A percentile compares a stretch with the other conserved stretches of the same genome.
Evolutionary conservation across 2,888 invertebrate species (phyloP).

Genomic region (Luperina testacea): DNA sequence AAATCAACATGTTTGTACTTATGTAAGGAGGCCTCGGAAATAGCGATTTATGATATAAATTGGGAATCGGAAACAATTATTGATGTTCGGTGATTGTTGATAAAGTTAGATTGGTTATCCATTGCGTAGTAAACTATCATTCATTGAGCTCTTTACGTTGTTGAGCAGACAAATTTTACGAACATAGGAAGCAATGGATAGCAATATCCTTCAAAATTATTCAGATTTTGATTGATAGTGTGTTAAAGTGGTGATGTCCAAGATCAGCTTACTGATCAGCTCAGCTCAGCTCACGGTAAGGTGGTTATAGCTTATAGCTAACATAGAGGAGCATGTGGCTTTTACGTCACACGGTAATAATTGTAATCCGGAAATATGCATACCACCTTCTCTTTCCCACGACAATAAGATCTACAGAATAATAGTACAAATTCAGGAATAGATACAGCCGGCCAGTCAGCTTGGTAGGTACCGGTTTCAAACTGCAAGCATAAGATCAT

Average conservation of each 20-base stretch:
- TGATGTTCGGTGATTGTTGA: background rate
- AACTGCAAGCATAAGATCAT: background rate
- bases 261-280: background rate
- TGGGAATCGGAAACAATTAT: background rate
- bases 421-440: background rate
- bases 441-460: background rate
- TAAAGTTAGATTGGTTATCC: background rate
- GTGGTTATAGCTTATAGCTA: background rate
- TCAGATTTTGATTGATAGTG: no score
- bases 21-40: constrained; percentile 41
- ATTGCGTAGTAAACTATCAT: background rate
- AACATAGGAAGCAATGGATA: background rate
- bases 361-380: background rate
- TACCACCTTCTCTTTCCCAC: background rate
- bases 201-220: background rate
- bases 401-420: background rate
- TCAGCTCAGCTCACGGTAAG: no score
- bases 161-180: background rate
- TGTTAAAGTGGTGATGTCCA: no score
- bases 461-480: background rate
- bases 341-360: background rate
- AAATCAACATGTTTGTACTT: constrained; percentile 45
- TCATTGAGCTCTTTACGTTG: background rate
- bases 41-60: constrained; percentile 14
- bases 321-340: background rate